Conservation (phyloP, 2,113 vertebrate genomes). For the Synchiropus splendidus region DNA sequence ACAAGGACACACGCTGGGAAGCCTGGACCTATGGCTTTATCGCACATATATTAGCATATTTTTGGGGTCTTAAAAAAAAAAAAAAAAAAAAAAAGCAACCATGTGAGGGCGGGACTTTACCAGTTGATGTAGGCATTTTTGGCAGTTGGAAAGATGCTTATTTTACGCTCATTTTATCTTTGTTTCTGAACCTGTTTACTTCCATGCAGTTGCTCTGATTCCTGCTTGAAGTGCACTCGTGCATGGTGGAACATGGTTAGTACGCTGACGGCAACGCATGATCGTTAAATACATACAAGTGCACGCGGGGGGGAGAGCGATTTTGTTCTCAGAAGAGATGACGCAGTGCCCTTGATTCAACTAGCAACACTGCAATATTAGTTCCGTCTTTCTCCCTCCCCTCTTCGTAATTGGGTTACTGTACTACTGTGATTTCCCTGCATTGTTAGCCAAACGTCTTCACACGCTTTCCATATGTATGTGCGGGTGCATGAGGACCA, state of each 20-base stretch:
- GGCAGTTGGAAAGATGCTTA: background rate
- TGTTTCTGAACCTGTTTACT: slow-evolving; percentile 9
- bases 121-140: too few relatives aligned
- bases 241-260: slow-evolving; percentile 7
- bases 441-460: slow-evolving; percentile 17
- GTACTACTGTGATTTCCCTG: slow-evolving; percentile 45
- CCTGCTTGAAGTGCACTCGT: slow-evolving; percentile 3
- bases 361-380: slow-evolving; percentile 45
- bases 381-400: slow-evolving; percentile 24
- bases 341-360: slow-evolving; percentile 57
- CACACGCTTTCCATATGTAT: slow-evolving; percentile 7
- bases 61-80: too few relatives aligned
- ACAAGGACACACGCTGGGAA: slow-evolving; percentile 39
- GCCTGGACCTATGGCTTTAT: too few relatives aligned
- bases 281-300: slow-evolving; percentile 5
- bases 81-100: too few relatives aligned
- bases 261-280: slow-evolving; percentile 3
- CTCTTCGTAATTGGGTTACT: slow-evolving; percentile 52
- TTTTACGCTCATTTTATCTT: slow-evolving; percentile 3
- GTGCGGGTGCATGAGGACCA: background rate
- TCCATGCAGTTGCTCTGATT: slow-evolving; percentile 7
- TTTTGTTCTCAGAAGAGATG: slow-evolving; percentile 38
- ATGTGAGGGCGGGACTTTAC: too few relatives aligned
- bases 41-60: too few relatives aligned
- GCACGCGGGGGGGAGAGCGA: slow-evolving; percentile 18